Evolutionary conservation across 1,140 invertebrate genomes (phyloP).

Genomic region (Drosophila kohkoa): DNA sequence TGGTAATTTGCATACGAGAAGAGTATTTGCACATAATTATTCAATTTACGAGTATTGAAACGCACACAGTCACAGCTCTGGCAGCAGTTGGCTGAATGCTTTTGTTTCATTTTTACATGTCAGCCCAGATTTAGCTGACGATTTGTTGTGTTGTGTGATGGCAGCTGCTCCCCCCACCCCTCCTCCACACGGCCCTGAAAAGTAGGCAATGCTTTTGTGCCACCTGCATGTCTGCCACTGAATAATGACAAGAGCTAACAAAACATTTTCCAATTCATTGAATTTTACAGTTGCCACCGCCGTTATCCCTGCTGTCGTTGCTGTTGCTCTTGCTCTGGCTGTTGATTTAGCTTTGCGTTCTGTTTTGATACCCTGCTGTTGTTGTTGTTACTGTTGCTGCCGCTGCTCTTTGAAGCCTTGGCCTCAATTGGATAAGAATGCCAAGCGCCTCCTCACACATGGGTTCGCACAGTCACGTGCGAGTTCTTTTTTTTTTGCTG

Average conservation of each 20-base stretch:
- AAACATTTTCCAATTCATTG: slow-evolving; percentile 84
- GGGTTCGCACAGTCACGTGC: slow-evolving; percentile 55
- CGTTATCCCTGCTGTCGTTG: slow-evolving; percentile 42
- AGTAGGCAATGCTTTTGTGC: slow-evolving; percentile 53
- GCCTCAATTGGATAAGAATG: slow-evolving; percentile 51
- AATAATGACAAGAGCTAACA: slow-evolving; percentile 76
- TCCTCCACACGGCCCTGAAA: slow-evolving; percentile 11
- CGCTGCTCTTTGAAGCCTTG: slow-evolving; percentile 49
- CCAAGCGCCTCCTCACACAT: slow-evolving; percentile 22
- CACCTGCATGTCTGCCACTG: slow-evolving; percentile 59
- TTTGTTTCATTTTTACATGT: slow-evolving; percentile 59
- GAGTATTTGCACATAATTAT: slow-evolving; percentile 70
- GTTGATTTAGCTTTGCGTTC: slow-evolving; percentile 59
- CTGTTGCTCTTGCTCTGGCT: slow-evolving; percentile 32
- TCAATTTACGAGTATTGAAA: slow-evolving; percentile 59
- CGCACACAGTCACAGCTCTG: slow-evolving; percentile 6
- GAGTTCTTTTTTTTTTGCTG: slow-evolving; percentile 13
- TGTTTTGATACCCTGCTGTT: slow-evolving; percentile 31
- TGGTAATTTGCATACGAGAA: slow-evolving; percentile 31
- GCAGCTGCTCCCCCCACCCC: slow-evolving; percentile 17
- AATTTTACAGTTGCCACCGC: slow-evolving; percentile 77
- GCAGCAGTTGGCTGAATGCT: slow-evolving; percentile 42
- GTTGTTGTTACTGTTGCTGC: slow-evolving; percentile 32
- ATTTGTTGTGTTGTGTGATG: slow-evolving; percentile 36
- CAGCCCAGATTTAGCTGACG: slow-evolving; percentile 50